These are phyloP conservation scores for Apistogramma diplotaenia DNA, from an alignment of 2,113 vertebrate genomes.

Conservation along the genomic window DNA sequence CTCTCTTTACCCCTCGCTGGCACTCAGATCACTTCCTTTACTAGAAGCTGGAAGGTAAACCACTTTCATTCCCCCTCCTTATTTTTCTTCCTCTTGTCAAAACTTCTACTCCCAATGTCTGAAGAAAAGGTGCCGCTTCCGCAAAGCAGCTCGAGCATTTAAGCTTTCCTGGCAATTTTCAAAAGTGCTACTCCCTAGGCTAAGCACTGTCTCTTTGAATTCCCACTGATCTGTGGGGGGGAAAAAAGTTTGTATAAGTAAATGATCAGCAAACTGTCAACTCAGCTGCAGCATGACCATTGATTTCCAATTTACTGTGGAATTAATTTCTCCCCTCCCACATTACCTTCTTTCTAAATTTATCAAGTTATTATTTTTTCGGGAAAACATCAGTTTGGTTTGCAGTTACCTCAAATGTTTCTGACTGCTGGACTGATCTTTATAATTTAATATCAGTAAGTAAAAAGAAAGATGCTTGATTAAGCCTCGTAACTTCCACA, in stretches of 20 bases:
- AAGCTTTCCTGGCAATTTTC: slow-evolving; percentile 34
- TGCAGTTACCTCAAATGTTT: not conserved
- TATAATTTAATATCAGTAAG: not conserved
- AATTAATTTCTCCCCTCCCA: not conserved
- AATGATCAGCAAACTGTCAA: not conserved
- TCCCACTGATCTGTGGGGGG: slow-evolving; percentile 1
- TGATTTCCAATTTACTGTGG: not conserved
- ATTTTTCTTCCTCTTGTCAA: slow-evolving; percentile 27
- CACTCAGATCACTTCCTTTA: slow-evolving; percentile 19
- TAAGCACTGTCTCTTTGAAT: not conserved
- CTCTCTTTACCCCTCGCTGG: not conserved
- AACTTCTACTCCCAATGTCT: not conserved
- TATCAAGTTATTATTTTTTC: not conserved
- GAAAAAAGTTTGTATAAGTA: not conserved
- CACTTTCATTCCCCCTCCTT: slow-evolving; percentile 38
- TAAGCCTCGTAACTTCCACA: too few relatives aligned
- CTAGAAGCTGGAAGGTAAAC: slow-evolving; percentile 22
- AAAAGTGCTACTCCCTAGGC: not conserved
- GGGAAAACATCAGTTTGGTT: not conserved
- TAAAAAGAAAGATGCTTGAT: not conserved
- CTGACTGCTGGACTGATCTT: not conserved
- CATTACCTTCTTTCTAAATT: too few relatives aligned
- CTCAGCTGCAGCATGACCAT: not conserved
- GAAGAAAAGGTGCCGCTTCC: slow-evolving; percentile 27
- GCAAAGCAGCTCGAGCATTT: not conserved